phyloP scores from a whole-genome alignment of 2,113 vertebrate genomes.

The Thermophis baileyi region DNA sequence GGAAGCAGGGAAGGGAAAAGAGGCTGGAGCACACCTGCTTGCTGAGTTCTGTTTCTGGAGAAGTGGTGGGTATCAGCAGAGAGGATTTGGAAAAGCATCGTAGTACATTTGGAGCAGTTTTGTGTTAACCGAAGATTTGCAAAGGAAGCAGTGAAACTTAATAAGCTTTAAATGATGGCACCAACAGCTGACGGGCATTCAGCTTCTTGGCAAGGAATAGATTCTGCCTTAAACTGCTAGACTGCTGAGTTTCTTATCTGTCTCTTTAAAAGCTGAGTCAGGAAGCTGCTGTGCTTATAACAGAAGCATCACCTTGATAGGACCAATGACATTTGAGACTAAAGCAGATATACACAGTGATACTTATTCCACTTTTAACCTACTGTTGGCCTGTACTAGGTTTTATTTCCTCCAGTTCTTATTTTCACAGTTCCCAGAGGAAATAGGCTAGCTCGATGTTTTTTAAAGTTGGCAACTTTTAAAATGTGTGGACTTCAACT shows the following conservation, averaged over 20 bases:
- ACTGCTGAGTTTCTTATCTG: not conserved
- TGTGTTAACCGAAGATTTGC: not conserved
- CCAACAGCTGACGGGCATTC: not conserved
- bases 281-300: not conserved
- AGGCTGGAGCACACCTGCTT: not conserved
- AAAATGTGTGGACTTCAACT: not conserved
- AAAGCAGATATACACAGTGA: not conserved
- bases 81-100: not conserved
- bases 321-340: not conserved
- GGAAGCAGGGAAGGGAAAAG: not conserved
- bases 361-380: not conserved
- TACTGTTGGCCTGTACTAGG: not conserved
- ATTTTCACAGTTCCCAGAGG: not conserved
- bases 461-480: not conserved
- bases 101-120: not conserved
- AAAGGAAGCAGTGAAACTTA: not conserved
- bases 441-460: not conserved
- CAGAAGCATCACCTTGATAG: not conserved
- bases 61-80: not conserved
- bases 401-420: not conserved
- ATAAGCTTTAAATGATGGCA: not conserved
- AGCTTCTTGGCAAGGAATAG: not conserved
- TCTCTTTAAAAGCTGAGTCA: not conserved
- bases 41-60: not conserved
- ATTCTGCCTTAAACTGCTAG: not conserved